phyloP scores from a whole-genome alignment of 2,797 vertebrate genomes.

The Craterocephalus amniculus region DNA sequence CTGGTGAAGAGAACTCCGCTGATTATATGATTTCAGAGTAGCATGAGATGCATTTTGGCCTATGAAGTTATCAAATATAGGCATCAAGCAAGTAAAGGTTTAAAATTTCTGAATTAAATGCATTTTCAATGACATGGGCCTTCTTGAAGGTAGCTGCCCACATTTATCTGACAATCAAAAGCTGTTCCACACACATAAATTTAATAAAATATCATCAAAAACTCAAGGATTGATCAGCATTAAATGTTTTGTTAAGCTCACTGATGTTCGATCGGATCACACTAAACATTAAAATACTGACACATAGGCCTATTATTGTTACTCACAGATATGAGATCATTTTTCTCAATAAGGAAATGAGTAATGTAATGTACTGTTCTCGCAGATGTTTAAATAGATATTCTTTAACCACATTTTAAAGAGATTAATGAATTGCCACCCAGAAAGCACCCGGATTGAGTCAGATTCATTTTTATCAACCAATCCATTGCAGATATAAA shows the following conservation, averaged over 20 bases:
- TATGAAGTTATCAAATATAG: too few relatives aligned
- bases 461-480: neutral
- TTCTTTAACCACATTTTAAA: too few relatives aligned
- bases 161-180: neutral
- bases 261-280: too few relatives aligned
- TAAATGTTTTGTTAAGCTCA: too few relatives aligned
- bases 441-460: too few relatives aligned
- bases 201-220: too few relatives aligned
- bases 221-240: too few relatives aligned
- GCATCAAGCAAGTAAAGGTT: neutral
- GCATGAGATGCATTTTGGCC: too few relatives aligned
- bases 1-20: too few relatives aligned
- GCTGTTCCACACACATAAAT: neutral
- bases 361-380: neutral
- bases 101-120: neutral
- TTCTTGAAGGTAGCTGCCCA: neutral
- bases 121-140: neutral
- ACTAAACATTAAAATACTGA: neutral
- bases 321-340: neutral
- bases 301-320: too few relatives aligned
- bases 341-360: neutral
- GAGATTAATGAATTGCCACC: too few relatives aligned
- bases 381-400: neutral
- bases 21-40: too few relatives aligned
- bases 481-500: neutral